Evolutionary conservation across 2,797 vertebrate genomes (phyloP).

Genomic region (Podarcis siculus): DNA sequence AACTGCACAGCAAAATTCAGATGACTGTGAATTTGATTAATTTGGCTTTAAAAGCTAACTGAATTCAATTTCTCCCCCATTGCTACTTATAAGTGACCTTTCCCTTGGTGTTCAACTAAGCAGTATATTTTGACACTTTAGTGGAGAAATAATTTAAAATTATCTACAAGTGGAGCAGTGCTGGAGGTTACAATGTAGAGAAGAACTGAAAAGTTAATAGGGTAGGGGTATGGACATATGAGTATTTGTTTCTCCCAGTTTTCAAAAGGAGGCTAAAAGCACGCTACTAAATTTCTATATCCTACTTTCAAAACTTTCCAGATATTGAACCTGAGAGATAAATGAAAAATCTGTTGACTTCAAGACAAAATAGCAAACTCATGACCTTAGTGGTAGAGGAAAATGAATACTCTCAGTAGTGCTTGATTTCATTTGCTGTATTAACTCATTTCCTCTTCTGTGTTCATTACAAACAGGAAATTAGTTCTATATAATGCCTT

Average conservation of each 20-base stretch:
- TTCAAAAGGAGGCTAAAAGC: background rate
- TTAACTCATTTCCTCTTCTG: background rate
- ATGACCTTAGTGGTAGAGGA: background rate
- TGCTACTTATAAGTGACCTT: background rate
- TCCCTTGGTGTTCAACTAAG: background rate
- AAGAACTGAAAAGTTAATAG: background rate
- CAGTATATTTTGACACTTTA: rapidly evolving
- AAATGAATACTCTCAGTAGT: background rate
- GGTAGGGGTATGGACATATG: background rate
- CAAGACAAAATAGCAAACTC: background rate
- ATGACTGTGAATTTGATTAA: too few species aligned
- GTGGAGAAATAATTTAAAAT: conserved; percentile 3
- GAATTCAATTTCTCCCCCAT: too few species aligned
- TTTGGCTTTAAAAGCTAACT: too few species aligned
- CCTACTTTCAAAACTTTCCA: background rate
- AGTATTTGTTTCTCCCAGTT: background rate
- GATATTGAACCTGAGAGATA: background rate
- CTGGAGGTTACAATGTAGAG: background rate
- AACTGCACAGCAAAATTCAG: too few species aligned
- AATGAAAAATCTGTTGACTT: background rate
- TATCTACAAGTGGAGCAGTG: conserved; percentile 5
- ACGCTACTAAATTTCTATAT: background rate
- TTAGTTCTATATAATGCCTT: background rate
- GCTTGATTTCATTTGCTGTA: rapidly evolving
- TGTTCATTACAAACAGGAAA: background rate